Evolutionary conservation across 2,888 invertebrate genomes (phyloP), one percentile per base, ranked within the genome.

Genomic region (Prosopocoilus inquinatus): DNA sequence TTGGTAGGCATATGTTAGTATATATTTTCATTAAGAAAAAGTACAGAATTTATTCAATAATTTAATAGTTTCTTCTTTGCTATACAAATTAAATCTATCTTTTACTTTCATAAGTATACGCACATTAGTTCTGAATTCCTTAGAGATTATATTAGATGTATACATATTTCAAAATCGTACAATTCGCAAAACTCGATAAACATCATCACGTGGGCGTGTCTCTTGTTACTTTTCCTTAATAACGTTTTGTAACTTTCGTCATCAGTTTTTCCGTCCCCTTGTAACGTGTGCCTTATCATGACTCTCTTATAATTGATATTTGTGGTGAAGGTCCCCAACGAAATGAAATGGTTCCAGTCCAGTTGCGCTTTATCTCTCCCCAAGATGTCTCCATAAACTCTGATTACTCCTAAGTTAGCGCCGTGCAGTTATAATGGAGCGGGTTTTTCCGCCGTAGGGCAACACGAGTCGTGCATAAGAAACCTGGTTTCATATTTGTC

Each of bases 371-470:
- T 74, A 75, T 75, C 74, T 74, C 70, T 64, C 67, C 66, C 71
- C 70, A 71, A 70, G 72, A 74, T 72, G 73, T 75, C 73, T 73
- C 73, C 73, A 75, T 75, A 75, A 75, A 75, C 74, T 72, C 75
- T 75, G 75, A 75, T 75, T 75, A 75, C 55, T 43, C 48, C 43
- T 47, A 53, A 53, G 39, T 48, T 38, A 47, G 41, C 28, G 47
- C 41, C 11, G 41, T 41, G 12, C 47, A 9, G 39, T 53, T 53
- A 53, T 53, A 11, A 41, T 41, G 9, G 41, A 13, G n/a, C 33
- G 46, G 20, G 28, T 13, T 46, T 46, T 46, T 46, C n/a, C 20
- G 3, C 20, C 20, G 20, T 28, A 28, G 20, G 3, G 20, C 20
- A 28, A 28, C 20, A 7, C 5, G 7, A 28, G 20, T 28, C 20